These are phyloP conservation scores for Polyommatus icarus DNA, from an alignment of 2,888 invertebrate species.

Conservation along the genomic window DNA sequence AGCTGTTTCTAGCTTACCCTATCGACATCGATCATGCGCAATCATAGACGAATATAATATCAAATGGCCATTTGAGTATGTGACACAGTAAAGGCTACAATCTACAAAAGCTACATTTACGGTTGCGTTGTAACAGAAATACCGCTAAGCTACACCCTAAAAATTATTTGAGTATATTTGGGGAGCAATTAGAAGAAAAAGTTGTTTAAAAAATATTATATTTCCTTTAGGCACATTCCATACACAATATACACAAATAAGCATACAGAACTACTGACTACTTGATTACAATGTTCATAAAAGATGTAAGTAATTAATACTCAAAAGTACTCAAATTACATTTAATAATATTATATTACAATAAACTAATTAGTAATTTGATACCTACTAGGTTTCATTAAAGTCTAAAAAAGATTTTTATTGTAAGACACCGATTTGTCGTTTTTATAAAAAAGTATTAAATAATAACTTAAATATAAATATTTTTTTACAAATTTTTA, in stretches of 20 bases:
- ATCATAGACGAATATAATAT: too few relatives aligned
- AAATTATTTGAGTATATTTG: neutral
- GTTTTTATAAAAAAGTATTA: neutral
- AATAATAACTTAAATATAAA: neutral
- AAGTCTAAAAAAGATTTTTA: neutral
- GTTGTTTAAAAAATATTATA: neutral
- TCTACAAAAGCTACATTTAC: too few relatives aligned
- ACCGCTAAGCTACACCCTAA: neutral
- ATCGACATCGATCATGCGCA: too few relatives aligned
- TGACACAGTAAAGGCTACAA: too few relatives aligned
- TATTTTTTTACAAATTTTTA: slow-evolving; percentile 5
- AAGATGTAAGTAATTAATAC: neutral
- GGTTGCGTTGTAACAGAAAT: too few relatives aligned
- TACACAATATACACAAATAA: slow-evolving; percentile 16
- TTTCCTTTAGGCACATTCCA: slow-evolving; percentile 3
- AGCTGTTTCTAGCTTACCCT: too few relatives aligned
- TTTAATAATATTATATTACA: neutral
- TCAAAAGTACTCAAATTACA: neutral
- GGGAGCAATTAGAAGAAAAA: neutral
- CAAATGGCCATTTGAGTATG: too few relatives aligned
- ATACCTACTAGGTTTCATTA: neutral
- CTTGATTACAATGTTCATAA: neutral
- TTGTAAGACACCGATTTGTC: neutral
- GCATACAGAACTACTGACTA: neutral
- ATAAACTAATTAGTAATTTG: neutral